Evolutionary conservation across 1,140 invertebrate species (phyloP).

Genomic region (Onthophagus taurus): DNA sequence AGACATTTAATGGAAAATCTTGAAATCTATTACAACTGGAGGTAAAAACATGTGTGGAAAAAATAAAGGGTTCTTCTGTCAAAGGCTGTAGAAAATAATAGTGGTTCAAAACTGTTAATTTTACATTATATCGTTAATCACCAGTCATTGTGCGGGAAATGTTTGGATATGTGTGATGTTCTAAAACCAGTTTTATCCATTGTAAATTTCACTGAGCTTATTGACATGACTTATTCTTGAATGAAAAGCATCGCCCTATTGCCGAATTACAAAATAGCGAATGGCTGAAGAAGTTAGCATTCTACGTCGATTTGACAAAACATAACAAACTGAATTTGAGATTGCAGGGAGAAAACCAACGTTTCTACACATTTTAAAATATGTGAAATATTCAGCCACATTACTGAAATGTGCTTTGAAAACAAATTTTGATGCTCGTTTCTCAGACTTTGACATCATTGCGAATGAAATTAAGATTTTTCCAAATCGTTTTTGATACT

Average conservation of each 20-base stretch:
- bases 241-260: conserved; percentile 24
- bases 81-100: conserved; percentile 17
- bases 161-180: conserved; percentile 22
- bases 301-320: conserved; percentile 24
- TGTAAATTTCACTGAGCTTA: neutral
- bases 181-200: neutral
- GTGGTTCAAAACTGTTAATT: conserved; percentile 22
- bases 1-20: conserved; percentile 13
- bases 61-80: too few relatives aligned
- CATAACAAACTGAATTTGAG: conserved; percentile 24
- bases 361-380: neutral
- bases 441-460: conserved; percentile 21
- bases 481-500: conserved; percentile 20
- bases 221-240: conserved; percentile 10
- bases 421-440: conserved; percentile 3
- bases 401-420: conserved; percentile 11
- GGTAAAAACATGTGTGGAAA: conserved; percentile 23
- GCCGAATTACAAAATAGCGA: conserved; percentile 22
- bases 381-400: conserved; percentile 20
- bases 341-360: conserved; percentile 25
- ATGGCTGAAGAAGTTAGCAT: conserved; percentile 24
- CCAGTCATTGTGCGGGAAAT: conserved; percentile 18
- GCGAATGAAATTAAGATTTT: conserved; percentile 25
- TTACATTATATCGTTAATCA: too few relatives aligned
- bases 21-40: conserved; percentile 21